Conservation (phyloP, 2,888 invertebrate species). For the Hoplodrina ambigua region DNA sequence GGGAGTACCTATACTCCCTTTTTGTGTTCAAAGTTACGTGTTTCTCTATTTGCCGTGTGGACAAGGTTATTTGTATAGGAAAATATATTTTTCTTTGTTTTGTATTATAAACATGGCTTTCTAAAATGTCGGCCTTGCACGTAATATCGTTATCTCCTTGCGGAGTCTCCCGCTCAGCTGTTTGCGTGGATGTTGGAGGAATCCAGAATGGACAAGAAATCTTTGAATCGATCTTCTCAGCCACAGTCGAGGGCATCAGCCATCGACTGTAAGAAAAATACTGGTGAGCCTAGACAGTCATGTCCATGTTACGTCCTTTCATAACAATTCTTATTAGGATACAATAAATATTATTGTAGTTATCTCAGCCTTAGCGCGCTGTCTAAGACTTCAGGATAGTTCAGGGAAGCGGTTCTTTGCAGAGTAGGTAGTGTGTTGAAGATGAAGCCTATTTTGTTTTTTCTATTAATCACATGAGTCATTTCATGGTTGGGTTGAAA, state of each 20-base stretch:
- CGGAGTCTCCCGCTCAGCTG: conserved; percentile 92
- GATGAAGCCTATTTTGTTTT: conserved; percentile 24
- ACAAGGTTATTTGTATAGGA: conserved; percentile 76
- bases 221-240: conserved; percentile 92
- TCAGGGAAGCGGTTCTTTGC: too few species aligned
- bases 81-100: conserved; percentile 89
- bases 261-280: conserved; percentile 94
- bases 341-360: too few species aligned
- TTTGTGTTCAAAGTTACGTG: conserved; percentile 79
- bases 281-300: conserved; percentile 88
- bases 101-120: conserved; percentile 94
- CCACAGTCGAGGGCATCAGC: conserved; percentile 92
- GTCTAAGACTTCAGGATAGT: too few species aligned
- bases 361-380: too few species aligned
- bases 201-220: conserved; percentile 94
- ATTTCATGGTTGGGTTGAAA: neutral
- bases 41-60: conserved; percentile 78
- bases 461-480: conserved; percentile 16
- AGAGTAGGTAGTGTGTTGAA: conserved; percentile 2
- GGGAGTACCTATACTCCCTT: conserved; percentile 92
- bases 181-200: conserved; percentile 90
- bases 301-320: too few species aligned
- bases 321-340: too few species aligned
- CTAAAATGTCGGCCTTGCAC: conserved; percentile 94
- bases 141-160: conserved; percentile 93